phyloP scores from a whole-genome alignment of 2,888 invertebrate species.

The Tipula unca region DNA sequence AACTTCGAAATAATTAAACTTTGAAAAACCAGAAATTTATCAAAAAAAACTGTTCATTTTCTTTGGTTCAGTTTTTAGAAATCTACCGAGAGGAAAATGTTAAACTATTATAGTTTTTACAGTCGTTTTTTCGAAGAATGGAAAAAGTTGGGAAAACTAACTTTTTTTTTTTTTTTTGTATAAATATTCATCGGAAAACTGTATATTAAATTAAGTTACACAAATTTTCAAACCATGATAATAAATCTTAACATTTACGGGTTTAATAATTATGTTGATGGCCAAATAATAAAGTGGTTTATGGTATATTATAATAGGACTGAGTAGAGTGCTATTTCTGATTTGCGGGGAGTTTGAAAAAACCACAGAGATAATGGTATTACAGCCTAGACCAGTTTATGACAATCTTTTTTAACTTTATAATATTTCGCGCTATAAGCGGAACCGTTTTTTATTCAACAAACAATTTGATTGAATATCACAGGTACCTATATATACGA shows the following conservation, averaged over 20 bases:
- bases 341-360: too few species aligned
- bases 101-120: background rate
- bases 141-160: background rate
- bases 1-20: background rate
- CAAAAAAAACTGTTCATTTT: background rate
- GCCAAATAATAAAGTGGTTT: too few species aligned
- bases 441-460: too few species aligned
- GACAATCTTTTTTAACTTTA: too few species aligned
- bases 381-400: too few species aligned
- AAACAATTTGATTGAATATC: too few species aligned
- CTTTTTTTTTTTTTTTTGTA: background rate
- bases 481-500: too few species aligned
- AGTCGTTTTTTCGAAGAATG: background rate
- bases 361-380: too few species aligned
- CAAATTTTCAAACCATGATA: background rate
- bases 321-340: too few species aligned
- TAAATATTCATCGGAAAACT: background rate
- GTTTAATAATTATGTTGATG: background rate
- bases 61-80: too few species aligned
- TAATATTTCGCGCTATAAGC: too few species aligned
- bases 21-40: background rate
- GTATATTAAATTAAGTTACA: background rate
- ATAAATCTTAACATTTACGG: background rate
- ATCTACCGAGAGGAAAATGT: background rate
- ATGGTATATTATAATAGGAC: too few species aligned